A percentile compares a stretch with the other conserved stretches of the same genome.
Conservation (phyloP, 2,113 vertebrate genomes). For the Scopus umbretta region DNA sequence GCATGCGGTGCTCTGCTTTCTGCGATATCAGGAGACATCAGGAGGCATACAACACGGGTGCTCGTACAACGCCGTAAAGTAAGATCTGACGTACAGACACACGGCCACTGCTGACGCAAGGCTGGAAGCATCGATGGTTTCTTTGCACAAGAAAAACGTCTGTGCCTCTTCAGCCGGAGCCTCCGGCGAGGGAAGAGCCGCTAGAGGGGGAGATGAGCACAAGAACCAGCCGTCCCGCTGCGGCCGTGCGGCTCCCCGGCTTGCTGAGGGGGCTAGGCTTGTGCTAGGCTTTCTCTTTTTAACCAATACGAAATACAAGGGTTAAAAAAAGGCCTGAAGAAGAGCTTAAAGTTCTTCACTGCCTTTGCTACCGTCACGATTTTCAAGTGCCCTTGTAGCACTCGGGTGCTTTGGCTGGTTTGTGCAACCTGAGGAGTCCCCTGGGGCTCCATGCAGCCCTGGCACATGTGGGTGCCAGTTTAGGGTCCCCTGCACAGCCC, state of each 20-base stretch:
- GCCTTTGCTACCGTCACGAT: fast-evolving
- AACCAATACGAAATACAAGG: neutral
- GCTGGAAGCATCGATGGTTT: neutral
- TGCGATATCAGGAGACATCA: neutral
- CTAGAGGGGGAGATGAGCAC: neutral
- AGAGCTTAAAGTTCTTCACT: neutral
- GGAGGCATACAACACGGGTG: fast-evolving
- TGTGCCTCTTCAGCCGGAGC: neutral
- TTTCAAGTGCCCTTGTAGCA: neutral
- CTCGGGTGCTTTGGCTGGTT: neutral
- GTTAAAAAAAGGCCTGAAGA: neutral
- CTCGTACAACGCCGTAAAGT: fast-evolving
- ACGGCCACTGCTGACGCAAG: fast-evolving
- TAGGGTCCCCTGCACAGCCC: neutral
- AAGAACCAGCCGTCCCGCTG: fast-evolving
- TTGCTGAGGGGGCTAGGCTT: neutral
- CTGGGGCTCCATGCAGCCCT: fast-evolving
- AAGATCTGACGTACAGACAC: neutral
- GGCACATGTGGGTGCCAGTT: fast-evolving
- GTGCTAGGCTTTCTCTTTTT: neutral
- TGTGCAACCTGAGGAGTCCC: neutral
- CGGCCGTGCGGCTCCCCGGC: neutral
- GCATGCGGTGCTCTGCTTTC: neutral
- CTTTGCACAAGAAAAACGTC: neutral
- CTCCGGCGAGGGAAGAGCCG: neutral